Evolutionary conservation across 1,140 invertebrate species (phyloP).

Genomic region (Drosophila willistoni): DNA sequence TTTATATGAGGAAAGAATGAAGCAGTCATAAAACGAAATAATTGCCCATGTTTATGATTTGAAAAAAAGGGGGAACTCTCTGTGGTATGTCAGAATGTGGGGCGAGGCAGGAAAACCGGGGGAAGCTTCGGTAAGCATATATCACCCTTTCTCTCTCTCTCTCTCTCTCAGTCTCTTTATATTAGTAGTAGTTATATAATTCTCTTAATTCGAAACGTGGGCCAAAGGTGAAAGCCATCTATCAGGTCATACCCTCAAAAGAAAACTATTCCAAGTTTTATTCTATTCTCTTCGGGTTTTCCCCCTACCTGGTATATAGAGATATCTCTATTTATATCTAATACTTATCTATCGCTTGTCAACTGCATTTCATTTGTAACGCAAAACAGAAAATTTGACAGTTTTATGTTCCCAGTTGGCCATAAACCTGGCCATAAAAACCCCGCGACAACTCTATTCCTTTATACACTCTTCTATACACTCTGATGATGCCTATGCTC

Average conservation of each 20-base stretch:
- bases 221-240: slow-evolving; percentile 4
- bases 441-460: slow-evolving; percentile 48
- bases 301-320: neutral
- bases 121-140: neutral
- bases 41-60: slow-evolving; percentile 45
- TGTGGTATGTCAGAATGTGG: neutral
- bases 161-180: no score
- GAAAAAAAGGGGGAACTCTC: neutral
- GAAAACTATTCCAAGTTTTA: neutral
- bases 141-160: no score
- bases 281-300: neutral
- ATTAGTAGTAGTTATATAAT: neutral
- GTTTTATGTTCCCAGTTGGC: slow-evolving; percentile 41
- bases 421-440: slow-evolving; percentile 44
- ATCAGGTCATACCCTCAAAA: neutral
- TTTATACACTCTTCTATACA: slow-evolving; percentile 1
- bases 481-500: neutral
- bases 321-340: slow-evolving; percentile 11
- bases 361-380: slow-evolving; percentile 51
- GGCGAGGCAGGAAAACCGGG: neutral
- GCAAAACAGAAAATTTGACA: slow-evolving; percentile 44
- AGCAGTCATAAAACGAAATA: slow-evolving; percentile 36
- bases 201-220: neutral
- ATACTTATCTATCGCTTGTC: slow-evolving; percentile 35
- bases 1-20: slow-evolving; percentile 2